Base-by-base conservation (phyloP, 35 echinoderm and acorn worm species). In the Ophiothrix spiculata region DNA sequence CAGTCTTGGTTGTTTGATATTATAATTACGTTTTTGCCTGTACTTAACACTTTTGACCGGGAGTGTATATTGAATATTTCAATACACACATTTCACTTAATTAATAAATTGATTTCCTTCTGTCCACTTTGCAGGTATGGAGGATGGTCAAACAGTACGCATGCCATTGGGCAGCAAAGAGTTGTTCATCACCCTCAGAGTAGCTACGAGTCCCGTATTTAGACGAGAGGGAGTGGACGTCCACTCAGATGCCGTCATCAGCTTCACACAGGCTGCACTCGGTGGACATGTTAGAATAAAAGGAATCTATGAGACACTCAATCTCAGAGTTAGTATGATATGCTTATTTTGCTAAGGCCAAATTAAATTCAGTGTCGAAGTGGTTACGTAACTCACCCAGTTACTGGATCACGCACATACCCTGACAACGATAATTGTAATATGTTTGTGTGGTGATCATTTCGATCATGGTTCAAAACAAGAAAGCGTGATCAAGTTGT, bases 91-190 rank as follows among this genome's bases (percentile, higher is more conserved):
- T 49, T 10, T 19, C 16, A n/a, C 29, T 25, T 76, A 79, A 38
- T 37, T 79, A 13, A 79, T 25, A 38, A 13, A 38, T 79, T 8
- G 0, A 8, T 25, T 79, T 83, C 10, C 13, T 14, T 83, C 23
- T 83, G 40, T 83, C 49, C n/a, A 64, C 19, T 0, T 4, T 81
- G 13, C 35, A 99, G 96, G 96, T 87, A 90, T 99, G 33, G 93
- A 94, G 45, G 92, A 99, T 90, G 96, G 96, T 1, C 96, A 99
- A 56, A 99, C 96, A 75, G 89, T 99, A 40, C 64, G 96, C 38
- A 94, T 99, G 90, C 96, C 92, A 33, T 81, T 99, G 2, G 96
- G 96, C 49, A 99, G 74, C 80, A 87, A 83, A 29, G 96, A 99
- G 54, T 76, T 99, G 0, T 99, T 99, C 89, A 93, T 99, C 17